phyloP scores from a whole-genome alignment of 2,797 vertebrate genomes.

The Chrysolophus pictus region DNA sequence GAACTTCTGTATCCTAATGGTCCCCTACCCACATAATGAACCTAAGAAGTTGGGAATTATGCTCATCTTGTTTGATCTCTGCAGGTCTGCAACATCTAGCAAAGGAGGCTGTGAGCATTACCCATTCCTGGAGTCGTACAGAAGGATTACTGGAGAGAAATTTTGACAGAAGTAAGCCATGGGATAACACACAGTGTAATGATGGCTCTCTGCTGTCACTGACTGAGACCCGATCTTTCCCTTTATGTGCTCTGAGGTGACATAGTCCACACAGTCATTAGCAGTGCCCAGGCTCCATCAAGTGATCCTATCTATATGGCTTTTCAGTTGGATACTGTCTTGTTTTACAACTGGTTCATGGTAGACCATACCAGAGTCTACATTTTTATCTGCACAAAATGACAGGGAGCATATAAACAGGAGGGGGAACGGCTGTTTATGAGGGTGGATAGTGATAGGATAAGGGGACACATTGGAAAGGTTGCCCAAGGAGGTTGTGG shows the following conservation, averaged over 20 bases:
- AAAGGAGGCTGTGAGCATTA: background rate
- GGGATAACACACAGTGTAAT: background rate
- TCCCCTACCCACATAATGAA: rapidly evolving
- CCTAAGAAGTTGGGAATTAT: background rate
- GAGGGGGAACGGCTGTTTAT: no score
- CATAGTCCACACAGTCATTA: background rate
- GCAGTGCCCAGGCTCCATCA: background rate
- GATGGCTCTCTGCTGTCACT: background rate
- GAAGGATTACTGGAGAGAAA: background rate
- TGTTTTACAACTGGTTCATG: background rate
- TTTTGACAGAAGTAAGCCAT: background rate
- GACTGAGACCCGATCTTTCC: background rate
- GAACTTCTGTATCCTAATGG: background rate
- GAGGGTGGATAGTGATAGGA: no score
- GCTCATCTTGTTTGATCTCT: rapidly evolving
- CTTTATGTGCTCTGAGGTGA: background rate
- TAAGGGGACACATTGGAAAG: no score
- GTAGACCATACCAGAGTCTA: background rate
- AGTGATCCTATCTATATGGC: background rate
- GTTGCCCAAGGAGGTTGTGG: no score
- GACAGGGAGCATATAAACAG: no score
- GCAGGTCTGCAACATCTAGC: background rate
- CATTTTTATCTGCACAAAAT: background rate
- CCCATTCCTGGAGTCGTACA: background rate
- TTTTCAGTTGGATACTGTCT: background rate